Evolutionary conservation across 2,797 vertebrate genomes (phyloP).

Genomic region (Sebastes oblongus): DNA sequence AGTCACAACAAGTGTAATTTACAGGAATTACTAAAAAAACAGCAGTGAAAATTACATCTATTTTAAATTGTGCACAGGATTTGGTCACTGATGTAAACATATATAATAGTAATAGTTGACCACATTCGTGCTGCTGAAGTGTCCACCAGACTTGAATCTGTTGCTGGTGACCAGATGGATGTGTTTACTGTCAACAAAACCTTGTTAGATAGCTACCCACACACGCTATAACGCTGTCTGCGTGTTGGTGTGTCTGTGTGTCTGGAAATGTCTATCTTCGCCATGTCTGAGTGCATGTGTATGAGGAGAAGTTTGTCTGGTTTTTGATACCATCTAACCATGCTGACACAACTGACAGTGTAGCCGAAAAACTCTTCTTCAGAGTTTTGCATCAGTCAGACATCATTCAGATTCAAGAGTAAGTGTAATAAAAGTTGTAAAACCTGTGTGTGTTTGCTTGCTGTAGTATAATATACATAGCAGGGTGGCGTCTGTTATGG

Average conservation of each 20-base stretch:
- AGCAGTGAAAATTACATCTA: background rate
- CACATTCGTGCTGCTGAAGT: conserved; percentile 19
- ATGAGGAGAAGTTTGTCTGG: conserved; percentile 14
- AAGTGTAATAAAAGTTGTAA: conserved; percentile 24
- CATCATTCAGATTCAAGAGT: background rate
- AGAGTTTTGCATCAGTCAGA: background rate
- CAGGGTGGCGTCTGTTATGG: conserved; percentile 65
- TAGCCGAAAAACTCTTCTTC: background rate
- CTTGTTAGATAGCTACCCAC: conserved; percentile 74
- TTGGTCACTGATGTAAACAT: background rate
- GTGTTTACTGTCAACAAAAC: conserved; percentile 78
- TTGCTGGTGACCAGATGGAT: conserved; percentile 76
- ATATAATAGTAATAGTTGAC: conserved; percentile 16
- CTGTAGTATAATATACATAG: conserved; percentile 25
- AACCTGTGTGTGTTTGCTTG: conserved; percentile 10
- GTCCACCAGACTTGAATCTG: conserved; percentile 53
- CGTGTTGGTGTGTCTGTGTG: conserved; percentile 41
- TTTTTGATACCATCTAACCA: conserved; percentile 15
- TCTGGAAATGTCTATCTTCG: conserved; percentile 38
- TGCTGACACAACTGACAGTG: conserved; percentile 9
- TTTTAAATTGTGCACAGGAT: background rate
- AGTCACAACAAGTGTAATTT: conserved; percentile 27
- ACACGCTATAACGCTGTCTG: conserved; percentile 44
- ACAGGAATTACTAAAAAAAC: background rate
- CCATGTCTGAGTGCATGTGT: background rate